Evolutionary conservation across 2,888 invertebrate genomes (phyloP).

Genomic region (Pedicia rivosa): DNA sequence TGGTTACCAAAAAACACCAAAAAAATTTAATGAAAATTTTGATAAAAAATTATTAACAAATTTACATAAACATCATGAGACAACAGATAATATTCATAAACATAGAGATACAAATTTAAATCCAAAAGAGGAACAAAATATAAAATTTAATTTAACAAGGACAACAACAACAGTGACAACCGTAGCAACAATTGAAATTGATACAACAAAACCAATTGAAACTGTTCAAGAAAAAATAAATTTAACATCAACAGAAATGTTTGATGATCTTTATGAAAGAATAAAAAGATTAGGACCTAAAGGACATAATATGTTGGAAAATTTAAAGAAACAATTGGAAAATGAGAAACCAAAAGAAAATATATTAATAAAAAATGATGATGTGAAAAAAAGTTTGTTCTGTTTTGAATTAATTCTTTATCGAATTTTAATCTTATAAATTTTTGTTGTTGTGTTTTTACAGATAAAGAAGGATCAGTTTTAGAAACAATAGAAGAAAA

Average conservation of each 20-base stretch:
- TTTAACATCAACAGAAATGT: constrained; percentile 35
- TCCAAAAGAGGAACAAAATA: too few species aligned
- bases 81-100: constrained; percentile 22
- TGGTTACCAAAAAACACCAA: constrained; percentile 10
- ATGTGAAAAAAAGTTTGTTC: too few species aligned
- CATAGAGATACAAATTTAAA: constrained; percentile 34
- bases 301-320: constrained; percentile 38
- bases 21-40: not conserved
- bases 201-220: constrained; percentile 10
- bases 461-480: too few species aligned
- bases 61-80: not conserved
- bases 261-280: constrained; percentile 39
- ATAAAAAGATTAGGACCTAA: constrained; percentile 39
- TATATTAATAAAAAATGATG: too few species aligned
- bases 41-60: too few species aligned
- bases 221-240: constrained; percentile 9
- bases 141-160: too few species aligned
- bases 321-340: constrained; percentile 33
- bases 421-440: too few species aligned
- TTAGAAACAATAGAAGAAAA: constrained; percentile 19
- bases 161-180: too few species aligned
- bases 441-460: too few species aligned
- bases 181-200: too few species aligned
- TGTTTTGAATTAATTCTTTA: too few species aligned
- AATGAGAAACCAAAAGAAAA: too few species aligned